Evolutionary conservation across 1,140 invertebrate genomes (phyloP), one percentile per base, ranked within the genome.

Genomic region (Brachionus rotundiformis): DNA sequence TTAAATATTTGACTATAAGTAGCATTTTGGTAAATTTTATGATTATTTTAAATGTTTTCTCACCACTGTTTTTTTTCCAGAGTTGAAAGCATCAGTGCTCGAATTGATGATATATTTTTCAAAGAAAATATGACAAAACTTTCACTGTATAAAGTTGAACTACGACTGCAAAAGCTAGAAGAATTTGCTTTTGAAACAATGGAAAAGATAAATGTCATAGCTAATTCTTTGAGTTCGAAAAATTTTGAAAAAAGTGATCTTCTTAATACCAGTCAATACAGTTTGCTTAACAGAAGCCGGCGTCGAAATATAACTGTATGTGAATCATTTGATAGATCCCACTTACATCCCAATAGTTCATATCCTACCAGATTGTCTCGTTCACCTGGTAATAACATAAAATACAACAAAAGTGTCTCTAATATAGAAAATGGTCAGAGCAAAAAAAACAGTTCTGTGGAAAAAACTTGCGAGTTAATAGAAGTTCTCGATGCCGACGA

Each of bases 101-200:
- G 61, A 61, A 81, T 81, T 19, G 79, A 81, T 71, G 79, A 81
- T n/a, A 79, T 79, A 36, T 79, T 79, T 25, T 79, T 79, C 27
- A 79, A 79, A 25, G 76, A 79, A 79, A 79, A 79, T 33, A 54
- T 79, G 47, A 79, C 76, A 6, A 79, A 63, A 8, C 29, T 59
- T 11, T 59, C 76, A 33, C 25, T 79, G 16, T 79, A 79, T 31
- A 79, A 79, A 79, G 59, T 79, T 25, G 76, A 79, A 41, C 47
- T 59, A 5, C 47, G 76, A 4, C 47, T 79, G 8, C 76, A 79
- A 63, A 79, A 79, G 16, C 47, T 79, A 3, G 76, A 79, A 19
- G 76, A 79, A 41, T 63, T 79, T 19, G 47, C 47, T 19, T 79
- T 13, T 79, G 76, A 79, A 79, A 36, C 59, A 59, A 79, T 79